Percentiles rank a stretch among this genome's conserved stretches.
phyloP scores from a whole-genome alignment of 2,113 vertebrate genomes.

The Pipra filicauda region DNA sequence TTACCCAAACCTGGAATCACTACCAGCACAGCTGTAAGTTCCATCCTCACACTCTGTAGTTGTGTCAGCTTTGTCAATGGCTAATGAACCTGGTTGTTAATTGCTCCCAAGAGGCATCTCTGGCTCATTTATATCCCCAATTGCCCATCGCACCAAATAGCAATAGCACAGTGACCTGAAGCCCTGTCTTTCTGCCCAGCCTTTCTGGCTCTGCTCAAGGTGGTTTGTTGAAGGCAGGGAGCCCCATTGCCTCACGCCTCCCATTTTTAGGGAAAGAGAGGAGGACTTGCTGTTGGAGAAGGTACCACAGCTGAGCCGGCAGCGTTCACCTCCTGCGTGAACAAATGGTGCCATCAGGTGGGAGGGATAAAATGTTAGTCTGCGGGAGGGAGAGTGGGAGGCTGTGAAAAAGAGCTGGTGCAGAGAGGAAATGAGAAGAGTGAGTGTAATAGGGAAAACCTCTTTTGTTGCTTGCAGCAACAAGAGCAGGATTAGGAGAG shows the following conservation, averaged over 20 bases:
- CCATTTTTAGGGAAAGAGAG: not conserved
- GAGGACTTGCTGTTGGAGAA: not conserved
- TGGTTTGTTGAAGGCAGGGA: not conserved
- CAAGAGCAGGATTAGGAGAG: not conserved
- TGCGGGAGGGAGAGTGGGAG: conserved; percentile 43
- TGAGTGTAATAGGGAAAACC: not conserved
- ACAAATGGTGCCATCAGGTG: not conserved
- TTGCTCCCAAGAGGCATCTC: accelerated
- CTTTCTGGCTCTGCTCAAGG: accelerated
- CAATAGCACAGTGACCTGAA: not conserved
- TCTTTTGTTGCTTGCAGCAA: not conserved
- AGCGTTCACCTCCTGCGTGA: not conserved
- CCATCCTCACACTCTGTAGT: not conserved
- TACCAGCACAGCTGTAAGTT: not conserved
- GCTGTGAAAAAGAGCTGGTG: conserved; percentile 36
- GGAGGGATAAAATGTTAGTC: not conserved
- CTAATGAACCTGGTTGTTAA: not conserved
- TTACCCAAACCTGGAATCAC: not conserved
- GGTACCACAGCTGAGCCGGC: accelerated
- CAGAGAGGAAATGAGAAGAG: conserved; percentile 25
- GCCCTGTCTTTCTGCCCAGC: not conserved
- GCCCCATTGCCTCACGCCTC: accelerated
- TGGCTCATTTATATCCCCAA: not conserved
- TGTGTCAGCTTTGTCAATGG: not conserved
- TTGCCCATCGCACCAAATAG: accelerated